A percentile compares a stretch with the other conserved stretches of the same genome.
phyloP scores from a whole-genome alignment of 2,797 vertebrate genomes.

The Cheirogaleus major region DNA sequence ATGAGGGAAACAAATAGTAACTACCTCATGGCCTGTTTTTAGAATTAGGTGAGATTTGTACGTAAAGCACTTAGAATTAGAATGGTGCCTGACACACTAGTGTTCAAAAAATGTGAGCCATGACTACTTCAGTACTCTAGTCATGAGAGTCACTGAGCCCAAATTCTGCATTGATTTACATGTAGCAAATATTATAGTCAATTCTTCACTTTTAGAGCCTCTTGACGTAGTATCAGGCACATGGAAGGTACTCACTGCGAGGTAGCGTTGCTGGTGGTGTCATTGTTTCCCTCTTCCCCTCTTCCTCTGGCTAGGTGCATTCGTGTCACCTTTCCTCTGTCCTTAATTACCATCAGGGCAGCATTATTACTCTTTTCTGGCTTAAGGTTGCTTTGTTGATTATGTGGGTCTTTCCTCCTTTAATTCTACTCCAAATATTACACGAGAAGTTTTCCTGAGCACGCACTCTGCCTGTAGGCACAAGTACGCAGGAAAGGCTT shows the following conservation, averaged over 20 bases:
- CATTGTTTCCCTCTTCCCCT: not conserved
- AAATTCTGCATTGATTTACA: not conserved
- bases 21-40: not conserved
- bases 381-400: not conserved
- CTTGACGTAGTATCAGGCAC: not conserved
- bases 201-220: not conserved
- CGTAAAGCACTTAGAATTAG: not conserved
- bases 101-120: not conserved
- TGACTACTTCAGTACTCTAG: not conserved
- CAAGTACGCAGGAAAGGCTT: not conserved
- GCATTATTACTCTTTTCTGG: not conserved
- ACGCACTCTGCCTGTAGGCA: not conserved
- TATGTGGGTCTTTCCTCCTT: not conserved
- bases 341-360: not conserved
- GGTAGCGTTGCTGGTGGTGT: not conserved
- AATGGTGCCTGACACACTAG: not conserved
- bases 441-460: not conserved
- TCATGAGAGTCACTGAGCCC: not conserved
- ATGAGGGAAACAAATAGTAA: not conserved
- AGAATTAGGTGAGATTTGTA: not conserved
- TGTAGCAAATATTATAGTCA: not conserved
- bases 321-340: not conserved
- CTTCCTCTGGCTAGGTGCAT: not conserved
- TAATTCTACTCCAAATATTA: not conserved
- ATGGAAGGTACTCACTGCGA: not conserved